Base-by-base conservation (phyloP, 2,797 vertebrate species). In the Austrolebias charrua region DNA sequence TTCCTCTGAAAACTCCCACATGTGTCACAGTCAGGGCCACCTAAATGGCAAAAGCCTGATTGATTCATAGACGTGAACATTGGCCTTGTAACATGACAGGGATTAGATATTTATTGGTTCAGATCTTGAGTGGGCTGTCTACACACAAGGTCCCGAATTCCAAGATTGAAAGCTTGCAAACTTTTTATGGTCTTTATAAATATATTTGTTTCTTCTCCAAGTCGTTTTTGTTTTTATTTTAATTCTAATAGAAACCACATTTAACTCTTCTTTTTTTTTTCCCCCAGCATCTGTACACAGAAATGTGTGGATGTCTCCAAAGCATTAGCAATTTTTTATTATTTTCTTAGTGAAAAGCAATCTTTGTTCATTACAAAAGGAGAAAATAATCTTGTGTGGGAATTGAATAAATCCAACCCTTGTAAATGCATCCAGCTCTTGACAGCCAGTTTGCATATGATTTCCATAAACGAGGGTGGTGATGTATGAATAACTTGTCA, bases 81-180 rank as follows among this genome's bases (percentile, higher is more conserved):
- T 43, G 70, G 64, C 63, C 65, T 67, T 48, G 66, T 70, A 68
- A 85, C 80, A 71, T 86, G 82, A 79, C 75, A 45, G 66, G 73
- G 83, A 80, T 86, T 79, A 75, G 73, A 81, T 78, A 80, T 84
- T 85, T 83, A 79, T 80, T 84, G 60, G 84, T 78, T 76, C 74
- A 65, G 68, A 44, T 62, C 54, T 3, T 11, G 46, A 63, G 61
- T 65, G 66, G 79, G 67, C 69, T 65, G 67, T 64, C 67, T 63
- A 78, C 62, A 63, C 4, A 63, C 4, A n/a, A 69, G 66, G 52
- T 63, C 51, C 43, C 31, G 50, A 79, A 54, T 81, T 81, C 65
- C 48, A 35, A 35, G 33, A 24, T 24, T 24, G 24, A 24, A 66
- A 12, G 55, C 33, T 65, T 77, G 46, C 42, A 55, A 66, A 4